Evolutionary conservation across 1,140 invertebrate species (phyloP).

Genomic region (Batillaria attramentaria): DNA sequence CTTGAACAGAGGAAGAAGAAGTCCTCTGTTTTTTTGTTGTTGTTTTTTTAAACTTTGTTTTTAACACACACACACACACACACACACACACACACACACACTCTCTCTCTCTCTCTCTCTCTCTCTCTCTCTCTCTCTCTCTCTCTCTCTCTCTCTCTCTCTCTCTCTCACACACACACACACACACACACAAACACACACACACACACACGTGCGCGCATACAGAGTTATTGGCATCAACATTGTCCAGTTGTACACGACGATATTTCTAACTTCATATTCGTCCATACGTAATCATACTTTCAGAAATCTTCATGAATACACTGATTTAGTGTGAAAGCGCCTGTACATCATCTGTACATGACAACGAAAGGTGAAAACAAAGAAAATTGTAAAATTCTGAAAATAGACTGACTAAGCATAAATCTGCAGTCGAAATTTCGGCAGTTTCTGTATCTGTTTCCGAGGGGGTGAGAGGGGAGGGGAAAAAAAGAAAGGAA

Average conservation of each 20-base stretch:
- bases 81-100: conserved; percentile 16
- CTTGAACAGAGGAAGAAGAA: neutral
- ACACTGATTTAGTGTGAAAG: neutral
- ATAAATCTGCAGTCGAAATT: neutral
- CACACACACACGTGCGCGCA: neutral
- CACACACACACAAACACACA: neutral
- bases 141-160: neutral
- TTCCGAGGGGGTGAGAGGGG: neutral
- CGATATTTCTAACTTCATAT: neutral
- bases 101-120: neutral
- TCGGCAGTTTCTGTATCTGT: no score
- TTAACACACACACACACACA: conserved; percentile 6
- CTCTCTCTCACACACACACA: neutral
- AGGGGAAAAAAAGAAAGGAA: neutral
- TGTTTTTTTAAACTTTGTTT: neutral
- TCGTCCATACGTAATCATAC: no score
- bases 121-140: neutral
- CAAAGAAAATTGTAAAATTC: neutral
- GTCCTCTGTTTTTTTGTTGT: neutral
- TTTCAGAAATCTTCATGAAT: neutral
- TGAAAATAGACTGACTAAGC: neutral
- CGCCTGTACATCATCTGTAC: neutral
- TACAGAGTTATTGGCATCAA: neutral
- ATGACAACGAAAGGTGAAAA: neutral
- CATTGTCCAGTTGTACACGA: neutral